These are phyloP conservation scores for Progne subis DNA, from an alignment of 2,113 vertebrate genomes.

Conservation along the genomic window DNA sequence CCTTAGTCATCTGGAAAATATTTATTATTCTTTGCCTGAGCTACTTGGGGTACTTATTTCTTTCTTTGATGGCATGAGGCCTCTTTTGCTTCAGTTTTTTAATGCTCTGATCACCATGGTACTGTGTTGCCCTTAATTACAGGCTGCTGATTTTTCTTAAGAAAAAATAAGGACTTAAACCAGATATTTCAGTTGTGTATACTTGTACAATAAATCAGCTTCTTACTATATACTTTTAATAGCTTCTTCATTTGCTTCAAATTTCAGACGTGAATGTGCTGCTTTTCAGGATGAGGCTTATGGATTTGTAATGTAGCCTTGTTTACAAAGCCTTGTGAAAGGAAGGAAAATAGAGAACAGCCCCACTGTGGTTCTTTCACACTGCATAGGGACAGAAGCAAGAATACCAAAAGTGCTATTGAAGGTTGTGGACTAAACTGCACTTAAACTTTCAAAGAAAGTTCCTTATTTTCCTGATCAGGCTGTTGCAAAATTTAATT, in stretches of 20 bases:
- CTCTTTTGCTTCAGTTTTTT: neutral
- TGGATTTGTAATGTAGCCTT: neutral
- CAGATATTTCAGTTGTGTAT: neutral
- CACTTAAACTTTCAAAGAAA: neutral
- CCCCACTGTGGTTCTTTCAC: rapidly evolving
- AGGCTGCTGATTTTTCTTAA: neutral
- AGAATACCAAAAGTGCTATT: neutral
- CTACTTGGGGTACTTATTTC: neutral
- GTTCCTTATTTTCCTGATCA: neutral
- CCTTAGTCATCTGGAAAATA: neutral
- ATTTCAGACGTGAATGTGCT: neutral
- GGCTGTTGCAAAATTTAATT: neutral
- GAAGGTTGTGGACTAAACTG: neutral
- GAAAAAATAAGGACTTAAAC: neutral
- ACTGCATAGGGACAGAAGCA: neutral
- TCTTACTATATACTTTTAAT: neutral
- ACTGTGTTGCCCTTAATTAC: neutral
- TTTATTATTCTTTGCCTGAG: neutral
- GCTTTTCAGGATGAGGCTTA: neutral
- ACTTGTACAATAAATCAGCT: neutral
- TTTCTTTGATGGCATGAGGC: neutral
- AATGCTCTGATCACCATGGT: neutral
- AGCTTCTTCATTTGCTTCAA: neutral
- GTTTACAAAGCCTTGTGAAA: neutral
- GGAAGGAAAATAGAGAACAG: neutral